A percentile compares a stretch with the other conserved stretches of the same genome.
phyloP scores from a whole-genome alignment of 30 jellyfish, hydroid and myxozoan species.

The Turritopsis rubra region DNA sequence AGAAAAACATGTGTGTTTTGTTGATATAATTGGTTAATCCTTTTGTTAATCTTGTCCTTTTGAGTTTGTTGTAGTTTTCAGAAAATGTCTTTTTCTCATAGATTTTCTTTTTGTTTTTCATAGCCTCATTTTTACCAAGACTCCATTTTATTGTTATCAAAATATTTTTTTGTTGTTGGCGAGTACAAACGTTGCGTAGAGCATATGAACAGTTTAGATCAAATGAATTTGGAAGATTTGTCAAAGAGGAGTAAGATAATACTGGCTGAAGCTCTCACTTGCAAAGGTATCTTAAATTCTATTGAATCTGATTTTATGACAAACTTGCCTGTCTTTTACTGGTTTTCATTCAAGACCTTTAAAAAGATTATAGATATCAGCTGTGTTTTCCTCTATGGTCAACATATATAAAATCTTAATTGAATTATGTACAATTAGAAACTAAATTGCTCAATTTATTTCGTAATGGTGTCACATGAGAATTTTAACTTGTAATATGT shows the following conservation, averaged over 20 bases:
- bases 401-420: too few species aligned
- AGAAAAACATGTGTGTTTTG: constrained; percentile 20
- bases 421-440: too few species aligned
- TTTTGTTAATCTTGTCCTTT: background rate
- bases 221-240: constrained; percentile 25
- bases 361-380: too few species aligned
- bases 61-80: background rate
- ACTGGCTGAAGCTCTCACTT: constrained; percentile 51
- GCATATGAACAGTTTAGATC: constrained; percentile 19
- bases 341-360: too few species aligned
- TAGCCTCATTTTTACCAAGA: constrained; percentile 40
- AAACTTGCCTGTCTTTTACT: too few species aligned
- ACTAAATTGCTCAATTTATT: too few species aligned
- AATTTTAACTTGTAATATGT: too few species aligned
- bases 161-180: constrained; percentile 31
- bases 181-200: constrained; percentile 20
- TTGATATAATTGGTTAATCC: background rate
- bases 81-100: background rate
- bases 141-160: constrained; percentile 40
- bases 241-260: constrained; percentile 38
- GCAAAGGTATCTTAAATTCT: constrained; percentile 51
- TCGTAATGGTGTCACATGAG: too few species aligned
- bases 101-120: background rate
- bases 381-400: too few species aligned
- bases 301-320: too few species aligned